phyloP scores from a whole-genome alignment of 1,140 invertebrate genomes.

The Apolygus lucorum region DNA sequence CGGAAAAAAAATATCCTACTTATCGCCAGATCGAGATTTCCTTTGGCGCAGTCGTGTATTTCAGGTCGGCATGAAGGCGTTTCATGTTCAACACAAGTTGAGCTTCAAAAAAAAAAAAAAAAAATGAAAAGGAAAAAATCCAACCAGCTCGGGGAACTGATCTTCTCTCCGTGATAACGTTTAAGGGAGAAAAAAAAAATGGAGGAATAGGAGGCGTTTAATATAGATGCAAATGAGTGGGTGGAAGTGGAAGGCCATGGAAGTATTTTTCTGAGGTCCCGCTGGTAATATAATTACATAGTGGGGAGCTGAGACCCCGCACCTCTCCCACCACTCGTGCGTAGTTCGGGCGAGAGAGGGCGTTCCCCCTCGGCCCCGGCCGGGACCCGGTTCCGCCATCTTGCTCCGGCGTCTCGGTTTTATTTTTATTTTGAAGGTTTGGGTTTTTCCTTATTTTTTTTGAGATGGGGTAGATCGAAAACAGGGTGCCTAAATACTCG shows the following conservation, averaged over 20 bases:
- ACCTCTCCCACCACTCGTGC: not conserved
- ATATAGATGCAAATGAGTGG: constrained; percentile 16
- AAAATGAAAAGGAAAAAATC: not conserved
- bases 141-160: not conserved
- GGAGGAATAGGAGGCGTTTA: constrained; percentile 12
- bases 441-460: too few relatives aligned
- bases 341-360: too few relatives aligned
- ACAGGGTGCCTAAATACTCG: too few relatives aligned
- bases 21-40: too few relatives aligned
- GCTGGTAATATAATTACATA: constrained; percentile 13
- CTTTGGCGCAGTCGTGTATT: too few relatives aligned
- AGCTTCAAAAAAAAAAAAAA: not conserved
- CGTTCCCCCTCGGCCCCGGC: not conserved
- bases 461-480: too few relatives aligned
- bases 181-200: constrained; percentile 1
- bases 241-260: constrained; percentile 9
- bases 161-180: constrained; percentile 2
- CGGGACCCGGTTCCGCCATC: not conserved
- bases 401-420: not conserved
- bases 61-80: too few relatives aligned
- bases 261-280: constrained; percentile 10
- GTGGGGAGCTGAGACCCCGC: not conserved
- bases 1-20: too few relatives aligned
- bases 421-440: too few relatives aligned
- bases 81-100: too few relatives aligned